Evolutionary conservation across 2,797 vertebrate genomes (phyloP).

Genomic region (Urosaurus nigricauda): DNA sequence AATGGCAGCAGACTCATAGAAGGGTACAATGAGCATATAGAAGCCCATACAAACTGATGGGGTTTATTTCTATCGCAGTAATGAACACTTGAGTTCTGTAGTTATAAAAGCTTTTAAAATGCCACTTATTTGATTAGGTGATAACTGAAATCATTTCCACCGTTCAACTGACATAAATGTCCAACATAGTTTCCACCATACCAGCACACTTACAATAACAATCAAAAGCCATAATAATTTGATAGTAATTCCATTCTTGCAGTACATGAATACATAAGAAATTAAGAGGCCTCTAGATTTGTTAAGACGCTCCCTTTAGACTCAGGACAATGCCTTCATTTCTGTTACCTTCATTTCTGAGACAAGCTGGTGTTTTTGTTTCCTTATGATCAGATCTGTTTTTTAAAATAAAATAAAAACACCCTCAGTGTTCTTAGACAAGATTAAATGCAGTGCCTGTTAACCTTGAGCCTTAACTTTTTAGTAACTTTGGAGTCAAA

Average conservation of each 20-base stretch:
- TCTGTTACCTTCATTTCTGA: neutral
- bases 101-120: slow-evolving; percentile 5
- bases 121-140: neutral
- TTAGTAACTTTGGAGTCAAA: slow-evolving; percentile 31
- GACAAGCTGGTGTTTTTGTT: neutral
- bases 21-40: neutral
- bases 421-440: neutral
- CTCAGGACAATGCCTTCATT: neutral
- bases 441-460: slow-evolving; percentile 28
- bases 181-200: neutral
- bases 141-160: neutral
- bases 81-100: neutral
- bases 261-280: neutral
- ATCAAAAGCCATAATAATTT: too few species aligned
- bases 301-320: neutral
- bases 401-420: neutral
- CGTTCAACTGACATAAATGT: neutral
- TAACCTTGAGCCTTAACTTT: slow-evolving; percentile 23
- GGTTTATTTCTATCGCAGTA: neutral
- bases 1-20: neutral
- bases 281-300: neutral
- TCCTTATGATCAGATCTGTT: slow-evolving; percentile 9
- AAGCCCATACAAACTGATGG: neutral
- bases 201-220: neutral
- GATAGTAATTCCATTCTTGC: neutral